A percentile compares a stretch with the other conserved stretches of the same genome.
These are phyloP conservation scores for Xylota segnis DNA, from an alignment of 2,888 invertebrate genomes.

Conservation along the genomic window DNA sequence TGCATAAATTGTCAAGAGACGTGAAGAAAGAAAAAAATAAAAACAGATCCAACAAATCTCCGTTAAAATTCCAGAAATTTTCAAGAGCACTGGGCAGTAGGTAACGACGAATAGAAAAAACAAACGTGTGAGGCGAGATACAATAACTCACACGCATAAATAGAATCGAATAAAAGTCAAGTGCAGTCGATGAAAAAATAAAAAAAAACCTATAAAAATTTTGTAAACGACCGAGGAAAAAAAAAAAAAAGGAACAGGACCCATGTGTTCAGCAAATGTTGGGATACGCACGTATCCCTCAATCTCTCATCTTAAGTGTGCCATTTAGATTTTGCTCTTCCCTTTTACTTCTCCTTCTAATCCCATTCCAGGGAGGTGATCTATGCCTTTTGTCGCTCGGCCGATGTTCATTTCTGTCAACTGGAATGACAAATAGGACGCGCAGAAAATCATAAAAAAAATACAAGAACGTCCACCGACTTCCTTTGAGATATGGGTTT, in stretches of 20 bases:
- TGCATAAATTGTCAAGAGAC: conserved; percentile 55
- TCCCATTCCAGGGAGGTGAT: conserved; percentile 21
- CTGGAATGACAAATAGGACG: conserved; percentile 54
- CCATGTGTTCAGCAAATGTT: conserved; percentile 76
- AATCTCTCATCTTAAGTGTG: conserved; percentile 58
- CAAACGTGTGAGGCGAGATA: conserved; percentile 13
- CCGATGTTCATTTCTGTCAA: conserved; percentile 72
- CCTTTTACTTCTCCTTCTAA: conserved; percentile 16
- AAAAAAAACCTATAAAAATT: conserved; percentile 27
- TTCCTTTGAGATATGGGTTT: conserved; percentile 69
- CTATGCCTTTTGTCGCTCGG: conserved; percentile 43
- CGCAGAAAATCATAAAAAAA: conserved; percentile 31
- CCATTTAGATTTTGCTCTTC: conserved; percentile 47
- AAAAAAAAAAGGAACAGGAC: conserved; percentile 13
- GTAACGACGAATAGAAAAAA: conserved; percentile 3
- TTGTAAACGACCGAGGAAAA: neutral
- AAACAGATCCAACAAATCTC: conserved; percentile 28
- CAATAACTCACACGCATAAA: conserved; percentile 49
- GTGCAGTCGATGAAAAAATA: conserved; percentile 55
- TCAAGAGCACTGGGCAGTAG: conserved; percentile 41
- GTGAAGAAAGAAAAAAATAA: conserved; percentile 34
- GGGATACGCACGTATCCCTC: conserved; percentile 20
- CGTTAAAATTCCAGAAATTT: conserved; percentile 64
- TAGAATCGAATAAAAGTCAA: conserved; percentile 67
- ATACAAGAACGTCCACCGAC: conserved; percentile 16